Base-by-base conservation (phyloP, 2,797 vertebrate genomes). In the Hippocampus kuda region DNA sequence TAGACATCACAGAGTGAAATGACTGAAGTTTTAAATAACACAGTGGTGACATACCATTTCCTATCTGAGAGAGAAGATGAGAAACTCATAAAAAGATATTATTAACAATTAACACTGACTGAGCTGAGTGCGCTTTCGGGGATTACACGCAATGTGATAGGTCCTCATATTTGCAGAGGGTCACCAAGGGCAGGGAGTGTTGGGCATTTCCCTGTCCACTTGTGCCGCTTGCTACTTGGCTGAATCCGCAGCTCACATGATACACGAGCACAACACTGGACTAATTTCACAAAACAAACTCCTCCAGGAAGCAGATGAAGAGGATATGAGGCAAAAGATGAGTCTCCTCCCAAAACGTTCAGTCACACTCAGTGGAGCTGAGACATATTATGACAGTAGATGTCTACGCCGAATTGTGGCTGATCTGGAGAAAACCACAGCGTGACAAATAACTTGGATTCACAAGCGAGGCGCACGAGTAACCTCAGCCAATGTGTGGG, bases 91-190 rank as follows among this genome's bases (percentile, higher is more conserved):
- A 59, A 65, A 20, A 13, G 68, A 49, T 20, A 53, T 78, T 59
- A 59, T 27, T 13, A 30, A 61, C 59, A 34, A 78, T 78, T 71
- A 72, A 70, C 71, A 77, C 49, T 67, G 72, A 70, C 70, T 30
- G 56, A 70, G 70, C 74, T 72, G 59, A 57, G 76, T 78, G 74
- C 73, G 69, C 72, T 83, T 79, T 77, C 79, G 81, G 82, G 69
- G 80, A 83, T 80, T 82, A 80, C 78, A 60, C 81, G 88, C 79
- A 90, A 87, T 74, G 79, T 69, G 86, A 90, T 83, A 88, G 79
- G 78, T 74, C 81, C 77, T 81, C 69, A 73, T 75, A 83, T 86
- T 84, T 84, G 79, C 74, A 54, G 41, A 70, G 79, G 84, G 85
- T 85, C 84, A 85, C 65, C 44, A 70, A 77, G 86, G 81, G 71